Base-by-base conservation (phyloP, 2,888 invertebrate species). In the Pachycephus smyrnensis region DNA sequence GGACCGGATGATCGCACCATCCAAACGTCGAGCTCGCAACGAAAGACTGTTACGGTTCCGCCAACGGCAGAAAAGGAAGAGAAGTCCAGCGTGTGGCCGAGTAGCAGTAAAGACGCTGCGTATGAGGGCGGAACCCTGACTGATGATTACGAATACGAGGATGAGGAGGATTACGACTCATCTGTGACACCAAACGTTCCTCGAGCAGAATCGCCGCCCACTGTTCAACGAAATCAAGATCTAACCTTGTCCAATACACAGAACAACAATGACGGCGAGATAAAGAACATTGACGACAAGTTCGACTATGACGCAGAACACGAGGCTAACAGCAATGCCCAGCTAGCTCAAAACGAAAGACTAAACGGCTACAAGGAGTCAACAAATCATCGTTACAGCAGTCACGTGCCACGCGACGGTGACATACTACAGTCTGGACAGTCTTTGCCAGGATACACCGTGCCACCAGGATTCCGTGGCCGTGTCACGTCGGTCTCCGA, bases 401-500 rank as follows among this genome's bases (percentile, higher is more conserved):
- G 95, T 79, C 90, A 94, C 68, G 88, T 95, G 78, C 94, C 94
- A 33, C 71, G 23, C 82, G 93, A 93, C 84, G 94, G 93, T 75
- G 94, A 93, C 87, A 90, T 94, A 35, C 92, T 95, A 80, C 94
- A 94, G 87, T 94, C 95, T 1, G 96, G 95, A 23, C 93, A 95
- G 86, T 90, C 93, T 79, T 89, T 97, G 84, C 94, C 96, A 76
- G 94, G 96, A 78, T 94, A 95, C 90, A 93, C 93, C 84, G 93
- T 97, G 90, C 94, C 96, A 79, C 88, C 93, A 80, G 94, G 97
- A 80, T 94, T 95, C 77, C 93, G 96, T 76, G 95, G 95, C 75
- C 94, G 94, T 77, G 94, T 96, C 74, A 91, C 92, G 78, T 95
- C 95, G 0, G 93, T 94, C 11, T 93, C 95, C 0, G 94, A 94